Percentiles rank a stretch among this genome's conserved stretches.
Evolutionary conservation across 1,140 invertebrate genomes (phyloP).

Genomic region (Drosophila yakuba): DNA sequence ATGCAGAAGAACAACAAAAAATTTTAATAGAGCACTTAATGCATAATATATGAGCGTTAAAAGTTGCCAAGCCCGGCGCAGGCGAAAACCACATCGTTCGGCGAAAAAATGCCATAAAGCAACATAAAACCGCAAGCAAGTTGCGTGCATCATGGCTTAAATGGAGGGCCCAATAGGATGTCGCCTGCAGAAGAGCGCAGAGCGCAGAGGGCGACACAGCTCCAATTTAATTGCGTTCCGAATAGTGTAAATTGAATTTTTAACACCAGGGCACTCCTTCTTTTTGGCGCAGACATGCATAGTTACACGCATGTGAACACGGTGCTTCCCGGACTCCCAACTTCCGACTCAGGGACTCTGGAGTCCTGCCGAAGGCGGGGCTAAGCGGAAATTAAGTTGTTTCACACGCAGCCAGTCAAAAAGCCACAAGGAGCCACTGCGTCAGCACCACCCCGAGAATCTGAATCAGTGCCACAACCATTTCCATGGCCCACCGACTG

Average conservation of each 20-base stretch:
- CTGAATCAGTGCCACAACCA: conserved; percentile 9
- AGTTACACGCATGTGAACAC: conserved; percentile 76
- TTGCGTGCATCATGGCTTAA: conserved; percentile 55
- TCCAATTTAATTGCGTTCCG: conserved; percentile 76
- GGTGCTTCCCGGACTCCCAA: conserved; percentile 1
- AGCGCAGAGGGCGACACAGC: conserved; percentile 8
- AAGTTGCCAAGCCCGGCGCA: conserved; percentile 29
- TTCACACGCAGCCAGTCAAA: conserved; percentile 62
- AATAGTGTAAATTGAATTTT: conserved; percentile 83
- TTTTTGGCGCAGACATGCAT: conserved; percentile 51
- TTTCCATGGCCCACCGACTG: conserved; percentile 13
- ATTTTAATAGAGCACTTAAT: conserved; percentile 78
- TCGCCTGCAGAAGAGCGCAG: not conserved
- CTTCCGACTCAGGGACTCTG: conserved; percentile 1
- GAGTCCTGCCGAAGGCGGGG: conserved; percentile 25
- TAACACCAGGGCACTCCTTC: conserved; percentile 56
- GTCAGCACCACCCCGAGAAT: conserved; percentile 30
- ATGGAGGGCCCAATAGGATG: conserved; percentile 2
- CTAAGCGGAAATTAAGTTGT: conserved; percentile 73
- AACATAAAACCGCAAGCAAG: conserved; percentile 25
- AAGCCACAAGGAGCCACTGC: conserved; percentile 33
- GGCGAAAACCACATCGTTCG: conserved; percentile 11
- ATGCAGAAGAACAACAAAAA: conserved; percentile 35
- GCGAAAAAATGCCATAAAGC: conserved; percentile 36
- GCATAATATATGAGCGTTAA: conserved; percentile 71